These are phyloP conservation scores for Cotesia vestalis DNA, from an alignment of 1,140 invertebrate species.

Conservation along the genomic window DNA sequence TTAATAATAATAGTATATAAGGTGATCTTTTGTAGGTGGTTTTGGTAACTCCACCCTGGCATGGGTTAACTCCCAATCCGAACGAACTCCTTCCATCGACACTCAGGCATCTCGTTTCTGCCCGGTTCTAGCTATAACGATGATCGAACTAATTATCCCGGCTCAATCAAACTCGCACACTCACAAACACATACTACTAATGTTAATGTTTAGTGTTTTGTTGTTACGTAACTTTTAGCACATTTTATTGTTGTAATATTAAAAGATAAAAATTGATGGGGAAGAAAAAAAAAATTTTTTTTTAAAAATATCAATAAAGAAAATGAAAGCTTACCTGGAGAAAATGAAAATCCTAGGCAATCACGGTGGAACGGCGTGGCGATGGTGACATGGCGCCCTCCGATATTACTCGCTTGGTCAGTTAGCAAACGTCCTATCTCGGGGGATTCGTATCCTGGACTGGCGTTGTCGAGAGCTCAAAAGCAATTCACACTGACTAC, in stretches of 20 bases:
- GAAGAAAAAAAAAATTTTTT: neutral
- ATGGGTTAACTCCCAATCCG: neutral
- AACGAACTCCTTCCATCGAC: neutral
- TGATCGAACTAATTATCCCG: too few species aligned
- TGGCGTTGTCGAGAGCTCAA: constrained; percentile 59
- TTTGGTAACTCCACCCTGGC: neutral
- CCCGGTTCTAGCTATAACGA: neutral
- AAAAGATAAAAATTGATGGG: constrained; percentile 17
- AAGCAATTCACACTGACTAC: constrained; percentile 55
- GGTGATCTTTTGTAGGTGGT: too few species aligned
- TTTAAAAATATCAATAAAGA: neutral
- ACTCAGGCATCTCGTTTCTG: neutral
- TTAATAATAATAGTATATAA: too few species aligned
- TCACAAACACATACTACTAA: neutral
- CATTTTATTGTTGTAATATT: too few species aligned
- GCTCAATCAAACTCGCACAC: constrained; percentile 2
- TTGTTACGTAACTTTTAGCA: neutral
- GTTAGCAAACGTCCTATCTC: constrained; percentile 55
- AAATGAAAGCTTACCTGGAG: constrained; percentile 55
- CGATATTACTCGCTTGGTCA: constrained; percentile 49
- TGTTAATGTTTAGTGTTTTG: neutral
- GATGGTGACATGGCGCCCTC: constrained; percentile 56
- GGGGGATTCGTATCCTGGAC: constrained; percentile 63
- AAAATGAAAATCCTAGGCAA: constrained; percentile 58
- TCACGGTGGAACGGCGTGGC: constrained; percentile 49